A percentile compares a stretch with the other conserved stretches of the same genome.
phyloP scores from a whole-genome alignment of 2,113 vertebrate genomes.

The Neomonachus schauinslandi region DNA sequence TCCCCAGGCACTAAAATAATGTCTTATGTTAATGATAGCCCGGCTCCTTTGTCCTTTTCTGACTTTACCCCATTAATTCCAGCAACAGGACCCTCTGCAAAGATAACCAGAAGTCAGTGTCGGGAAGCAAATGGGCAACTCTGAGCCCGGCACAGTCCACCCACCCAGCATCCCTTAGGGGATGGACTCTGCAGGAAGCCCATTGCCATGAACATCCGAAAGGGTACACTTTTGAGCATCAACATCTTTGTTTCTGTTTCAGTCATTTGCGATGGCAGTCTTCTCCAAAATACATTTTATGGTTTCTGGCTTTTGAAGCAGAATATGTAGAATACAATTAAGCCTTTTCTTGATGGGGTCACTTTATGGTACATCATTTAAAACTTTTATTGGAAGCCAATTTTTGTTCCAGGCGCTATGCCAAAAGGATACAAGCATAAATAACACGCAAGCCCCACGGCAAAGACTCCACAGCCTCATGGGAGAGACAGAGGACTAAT shows the following conservation, averaged over 20 bases:
- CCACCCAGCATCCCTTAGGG: not conserved
- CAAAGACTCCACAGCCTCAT: not conserved
- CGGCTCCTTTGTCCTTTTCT: not conserved
- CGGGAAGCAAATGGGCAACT: not conserved
- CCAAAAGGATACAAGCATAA: not conserved
- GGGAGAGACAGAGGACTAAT: not conserved
- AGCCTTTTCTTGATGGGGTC: not conserved
- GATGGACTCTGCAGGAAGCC: not conserved
- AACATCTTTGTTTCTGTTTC: not conserved
- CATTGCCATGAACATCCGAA: not conserved
- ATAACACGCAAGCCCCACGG: not conserved
- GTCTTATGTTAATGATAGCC: not conserved
- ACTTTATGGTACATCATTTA: not conserved
- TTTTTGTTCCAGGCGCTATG: not conserved
- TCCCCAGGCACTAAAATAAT: constrained; percentile 22
- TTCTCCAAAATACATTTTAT: constrained; percentile 45
- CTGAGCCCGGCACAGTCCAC: not conserved
- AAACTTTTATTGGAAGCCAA: constrained; percentile 28
- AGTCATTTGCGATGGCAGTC: not conserved
- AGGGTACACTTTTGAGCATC: not conserved
- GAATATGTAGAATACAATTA: not conserved
- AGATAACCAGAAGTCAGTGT: not conserved
- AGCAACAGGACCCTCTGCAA: not conserved
- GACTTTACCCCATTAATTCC: not conserved
- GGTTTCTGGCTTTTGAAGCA: not conserved